Percentiles rank a stretch among this genome's conserved stretches.
These are phyloP conservation scores for Hapalemur alaotrensis DNA, from an alignment of 2,797 vertebrate species.

Conservation along the genomic window DNA sequence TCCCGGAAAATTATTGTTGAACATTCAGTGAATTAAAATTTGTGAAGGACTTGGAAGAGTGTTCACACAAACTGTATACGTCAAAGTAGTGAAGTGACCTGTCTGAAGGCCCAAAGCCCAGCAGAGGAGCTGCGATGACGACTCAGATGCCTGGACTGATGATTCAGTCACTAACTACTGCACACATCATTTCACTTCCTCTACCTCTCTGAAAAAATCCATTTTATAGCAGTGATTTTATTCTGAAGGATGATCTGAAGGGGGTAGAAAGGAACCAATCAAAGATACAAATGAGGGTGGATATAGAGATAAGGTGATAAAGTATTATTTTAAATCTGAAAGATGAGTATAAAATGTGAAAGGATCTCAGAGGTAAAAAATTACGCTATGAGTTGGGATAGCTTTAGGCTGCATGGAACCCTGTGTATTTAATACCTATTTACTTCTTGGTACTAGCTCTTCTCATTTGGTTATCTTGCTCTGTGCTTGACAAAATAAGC, in stretches of 20 bases:
- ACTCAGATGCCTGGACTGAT: not conserved
- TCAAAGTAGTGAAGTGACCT: not conserved
- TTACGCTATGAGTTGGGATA: fast-evolving
- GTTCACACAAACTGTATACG: fast-evolving
- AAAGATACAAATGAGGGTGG: not conserved
- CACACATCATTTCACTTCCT: not conserved
- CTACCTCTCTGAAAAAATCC: not conserved
- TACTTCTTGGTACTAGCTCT: not conserved
- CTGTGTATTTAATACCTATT: not conserved
- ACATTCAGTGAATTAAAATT: not conserved
- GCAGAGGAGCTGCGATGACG: not conserved
- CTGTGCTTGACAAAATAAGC: not conserved
- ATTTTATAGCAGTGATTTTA: not conserved
- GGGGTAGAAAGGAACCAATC: not conserved
- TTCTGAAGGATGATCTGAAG: not conserved
- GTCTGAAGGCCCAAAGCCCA: too few relatives aligned
- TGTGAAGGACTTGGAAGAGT: not conserved
- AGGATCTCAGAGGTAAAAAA: not conserved
- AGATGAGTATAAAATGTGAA: not conserved
- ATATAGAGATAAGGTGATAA: not conserved
- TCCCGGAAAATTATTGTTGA: not conserved
- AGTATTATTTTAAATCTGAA: not conserved
- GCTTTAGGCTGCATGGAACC: not conserved
- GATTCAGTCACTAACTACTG: not conserved
- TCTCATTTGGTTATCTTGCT: not conserved